These are phyloP conservation scores for Orchesella flavescens DNA, from an alignment of 2,888 invertebrate species.

Conservation along the genomic window DNA sequence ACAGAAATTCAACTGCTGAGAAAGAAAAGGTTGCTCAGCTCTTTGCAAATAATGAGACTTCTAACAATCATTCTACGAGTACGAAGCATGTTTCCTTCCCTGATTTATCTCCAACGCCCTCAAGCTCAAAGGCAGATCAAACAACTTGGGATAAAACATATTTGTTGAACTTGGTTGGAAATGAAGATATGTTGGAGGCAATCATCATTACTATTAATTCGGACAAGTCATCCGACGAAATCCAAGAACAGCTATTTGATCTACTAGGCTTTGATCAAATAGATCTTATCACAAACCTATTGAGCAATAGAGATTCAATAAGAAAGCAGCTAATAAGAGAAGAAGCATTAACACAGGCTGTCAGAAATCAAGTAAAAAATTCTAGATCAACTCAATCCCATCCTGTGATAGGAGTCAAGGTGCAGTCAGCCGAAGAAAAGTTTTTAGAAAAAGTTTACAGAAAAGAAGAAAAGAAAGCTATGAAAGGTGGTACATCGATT, in stretches of 20 bases:
- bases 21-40: slow-evolving; percentile 63
- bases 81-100: slow-evolving; percentile 26
- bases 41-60: slow-evolving; percentile 47
- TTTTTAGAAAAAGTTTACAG: slow-evolving; percentile 83
- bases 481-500: slow-evolving; percentile 74
- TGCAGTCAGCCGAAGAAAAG: slow-evolving; percentile 89
- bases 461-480: slow-evolving; percentile 88
- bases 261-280: slow-evolving; percentile 89
- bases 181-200: slow-evolving; percentile 78
- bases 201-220: slow-evolving; percentile 80
- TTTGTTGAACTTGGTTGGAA: slow-evolving; percentile 67
- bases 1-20: background rate
- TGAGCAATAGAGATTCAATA: slow-evolving; percentile 78
- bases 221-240: slow-evolving; percentile 79
- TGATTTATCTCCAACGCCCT: slow-evolving; percentile 10
- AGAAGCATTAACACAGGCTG: slow-evolving; percentile 66
- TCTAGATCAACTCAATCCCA: slow-evolving; percentile 61
- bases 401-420: slow-evolving; percentile 78
- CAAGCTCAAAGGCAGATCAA: slow-evolving; percentile 7
- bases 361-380: slow-evolving; percentile 64
- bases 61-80: background rate
- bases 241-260: slow-evolving; percentile 88
- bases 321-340: slow-evolving; percentile 73
- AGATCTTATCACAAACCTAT: slow-evolving; percentile 82
- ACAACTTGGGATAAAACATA: slow-evolving; percentile 66